Conservation (phyloP, 2,113 vertebrate species). For the Motacilla tschutschensis region DNA sequence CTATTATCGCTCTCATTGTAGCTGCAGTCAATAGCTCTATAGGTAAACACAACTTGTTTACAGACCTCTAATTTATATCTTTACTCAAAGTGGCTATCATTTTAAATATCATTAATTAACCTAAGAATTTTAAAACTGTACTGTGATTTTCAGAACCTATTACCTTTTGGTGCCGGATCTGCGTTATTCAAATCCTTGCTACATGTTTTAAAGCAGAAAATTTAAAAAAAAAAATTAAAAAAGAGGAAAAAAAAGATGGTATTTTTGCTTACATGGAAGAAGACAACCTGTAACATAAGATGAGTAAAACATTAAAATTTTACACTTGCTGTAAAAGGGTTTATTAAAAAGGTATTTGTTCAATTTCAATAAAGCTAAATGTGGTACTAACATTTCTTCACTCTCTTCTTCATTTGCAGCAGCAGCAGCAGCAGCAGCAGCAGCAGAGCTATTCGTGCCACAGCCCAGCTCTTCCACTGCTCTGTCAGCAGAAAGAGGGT, state of each 20-base stretch:
- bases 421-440: background rate
- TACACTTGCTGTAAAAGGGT: slow-evolving; percentile 79
- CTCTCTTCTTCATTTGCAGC: slow-evolving; percentile 21
- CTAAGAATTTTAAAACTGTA: slow-evolving; percentile 78
- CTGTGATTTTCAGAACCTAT: slow-evolving; percentile 82
- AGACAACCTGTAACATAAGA: slow-evolving; percentile 72
- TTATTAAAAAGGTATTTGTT: slow-evolving; percentile 79
- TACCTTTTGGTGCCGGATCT: slow-evolving; percentile 79
- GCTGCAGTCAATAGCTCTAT: slow-evolving; percentile 71
- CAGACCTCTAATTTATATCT: slow-evolving; percentile 81
- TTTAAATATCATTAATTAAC: slow-evolving; percentile 79
- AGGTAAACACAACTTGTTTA: slow-evolving; percentile 73
- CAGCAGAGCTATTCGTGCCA: background rate
- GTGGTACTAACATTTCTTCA: slow-evolving; percentile 66
- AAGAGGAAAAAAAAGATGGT: slow-evolving; percentile 59
- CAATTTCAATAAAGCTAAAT: slow-evolving; percentile 91
- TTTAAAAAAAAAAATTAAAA: background rate
- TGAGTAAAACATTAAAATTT: slow-evolving; percentile 72
- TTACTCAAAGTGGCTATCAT: slow-evolving; percentile 74
- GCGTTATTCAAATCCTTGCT: slow-evolving; percentile 76
- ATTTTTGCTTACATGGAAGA: slow-evolving; percentile 80
- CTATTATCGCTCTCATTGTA: slow-evolving; percentile 73
- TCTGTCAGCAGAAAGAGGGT: background rate
- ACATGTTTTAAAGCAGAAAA: slow-evolving; percentile 78
- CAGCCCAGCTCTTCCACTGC: background rate